These are phyloP conservation scores for Callimorpha dominula DNA, from an alignment of 2,888 invertebrate genomes.

Conservation along the genomic window DNA sequence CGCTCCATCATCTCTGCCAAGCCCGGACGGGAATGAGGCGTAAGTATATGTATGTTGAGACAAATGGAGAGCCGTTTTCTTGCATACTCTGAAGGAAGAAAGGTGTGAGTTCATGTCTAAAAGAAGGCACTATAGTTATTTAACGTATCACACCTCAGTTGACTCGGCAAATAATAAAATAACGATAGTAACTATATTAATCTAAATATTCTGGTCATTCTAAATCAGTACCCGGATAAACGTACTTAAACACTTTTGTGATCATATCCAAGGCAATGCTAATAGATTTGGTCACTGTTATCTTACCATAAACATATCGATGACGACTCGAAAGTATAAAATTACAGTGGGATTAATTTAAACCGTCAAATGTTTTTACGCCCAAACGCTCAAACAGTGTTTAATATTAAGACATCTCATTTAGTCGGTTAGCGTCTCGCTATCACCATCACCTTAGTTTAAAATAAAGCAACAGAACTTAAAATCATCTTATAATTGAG, in stretches of 20 bases:
- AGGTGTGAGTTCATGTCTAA: not conserved
- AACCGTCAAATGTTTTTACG: not conserved
- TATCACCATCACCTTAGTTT: not conserved
- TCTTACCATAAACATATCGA: not conserved
- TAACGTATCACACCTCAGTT: too few species aligned
- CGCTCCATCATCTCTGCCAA: not conserved
- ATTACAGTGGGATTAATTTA: not conserved
- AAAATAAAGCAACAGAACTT: not conserved
- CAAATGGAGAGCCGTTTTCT: not conserved
- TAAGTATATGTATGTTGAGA: not conserved
- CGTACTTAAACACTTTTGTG: not conserved
- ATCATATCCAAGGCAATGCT: not conserved
- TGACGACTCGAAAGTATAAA: not conserved
- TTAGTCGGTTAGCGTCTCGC: too few species aligned
- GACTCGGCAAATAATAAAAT: not conserved
- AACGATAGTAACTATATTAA: too few species aligned
- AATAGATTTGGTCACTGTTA: not conserved
- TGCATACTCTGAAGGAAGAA: not conserved
- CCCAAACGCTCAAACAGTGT: not conserved
- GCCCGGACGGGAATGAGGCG: not conserved
- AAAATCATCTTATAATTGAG: not conserved
- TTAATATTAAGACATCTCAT: not conserved
- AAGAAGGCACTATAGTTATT: not conserved
- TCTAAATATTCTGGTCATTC: too few species aligned
- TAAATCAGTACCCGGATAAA: not conserved